Percentiles rank a stretch among this genome's conserved stretches.
phyloP scores from a whole-genome alignment of 2,797 vertebrate species.

The Chaetophractus vellerosus region DNA sequence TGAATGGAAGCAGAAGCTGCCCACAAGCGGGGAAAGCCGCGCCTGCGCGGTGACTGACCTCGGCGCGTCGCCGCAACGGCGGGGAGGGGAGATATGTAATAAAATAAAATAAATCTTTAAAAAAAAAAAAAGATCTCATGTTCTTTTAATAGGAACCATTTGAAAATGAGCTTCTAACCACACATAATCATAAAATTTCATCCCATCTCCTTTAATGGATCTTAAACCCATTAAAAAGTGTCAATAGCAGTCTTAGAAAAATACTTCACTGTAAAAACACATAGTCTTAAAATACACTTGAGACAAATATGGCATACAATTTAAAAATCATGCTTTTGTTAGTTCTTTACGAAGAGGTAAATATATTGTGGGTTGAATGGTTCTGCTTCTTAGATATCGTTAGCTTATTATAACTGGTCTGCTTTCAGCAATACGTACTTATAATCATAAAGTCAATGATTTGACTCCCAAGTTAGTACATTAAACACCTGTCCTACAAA shows the following conservation, averaged over 20 bases:
- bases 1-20: too few relatives aligned
- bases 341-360: background rate
- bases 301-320: background rate
- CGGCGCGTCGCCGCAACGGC: too few relatives aligned
- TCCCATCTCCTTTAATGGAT: background rate
- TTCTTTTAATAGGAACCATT: background rate
- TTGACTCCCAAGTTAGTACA: background rate
- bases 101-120: too few relatives aligned
- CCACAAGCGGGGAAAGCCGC: too few relatives aligned
- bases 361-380: accelerated
- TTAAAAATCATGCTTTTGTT: background rate
- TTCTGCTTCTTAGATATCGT: background rate
- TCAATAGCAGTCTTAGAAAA: background rate
- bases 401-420: background rate
- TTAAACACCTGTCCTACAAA: background rate
- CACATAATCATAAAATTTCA: background rate
- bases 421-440: background rate
- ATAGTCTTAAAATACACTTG: background rate
- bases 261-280: background rate
- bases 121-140: background rate
- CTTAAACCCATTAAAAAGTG: background rate
- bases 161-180: background rate
- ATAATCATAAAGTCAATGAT: background rate
- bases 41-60: too few relatives aligned
- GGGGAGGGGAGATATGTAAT: too few relatives aligned